A percentile compares a stretch with the other conserved stretches of the same genome.
Conservation (phyloP, 2,888 invertebrate genomes). For the Pyrochroa serraticornis region DNA sequence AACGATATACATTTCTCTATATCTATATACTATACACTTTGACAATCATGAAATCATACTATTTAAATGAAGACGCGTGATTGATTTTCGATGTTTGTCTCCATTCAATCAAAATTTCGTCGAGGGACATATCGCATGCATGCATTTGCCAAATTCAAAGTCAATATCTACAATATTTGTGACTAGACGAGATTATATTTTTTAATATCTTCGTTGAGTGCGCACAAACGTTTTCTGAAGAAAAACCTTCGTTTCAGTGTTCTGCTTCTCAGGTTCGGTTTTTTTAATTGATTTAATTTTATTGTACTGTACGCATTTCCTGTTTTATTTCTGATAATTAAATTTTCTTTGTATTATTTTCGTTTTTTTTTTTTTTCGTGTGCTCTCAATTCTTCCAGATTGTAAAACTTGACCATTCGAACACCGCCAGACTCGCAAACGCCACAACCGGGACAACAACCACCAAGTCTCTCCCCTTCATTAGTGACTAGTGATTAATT, state of each 20-base stretch:
- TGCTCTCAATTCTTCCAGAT: constrained; percentile 30
- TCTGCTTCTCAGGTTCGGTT: constrained; percentile 48
- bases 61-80: constrained; percentile 43
- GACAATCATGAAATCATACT: constrained; percentile 56
- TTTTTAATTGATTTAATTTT: constrained; percentile 34
- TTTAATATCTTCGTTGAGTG: constrained; percentile 52
- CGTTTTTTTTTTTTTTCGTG: constrained; percentile 40
- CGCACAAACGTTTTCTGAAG: constrained; percentile 42
- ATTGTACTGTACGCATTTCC: constrained; percentile 43
- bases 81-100: constrained; percentile 38
- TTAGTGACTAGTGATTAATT: no score
- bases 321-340: constrained; percentile 41
- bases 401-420: constrained; percentile 4
- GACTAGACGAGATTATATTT: constrained; percentile 56
- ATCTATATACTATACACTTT: constrained; percentile 54
- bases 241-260: no score
- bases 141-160: constrained; percentile 69
- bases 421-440: neutral
- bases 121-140: constrained; percentile 53
- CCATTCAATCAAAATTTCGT: constrained; percentile 38
- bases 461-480: no score
- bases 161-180: constrained; percentile 64
- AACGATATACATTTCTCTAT: constrained; percentile 48
- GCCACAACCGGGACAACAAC: no score
- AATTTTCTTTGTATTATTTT: constrained; percentile 46